These are phyloP conservation scores for Xanthia icteritia DNA, from an alignment of 2,888 invertebrate species.

Conservation along the genomic window DNA sequence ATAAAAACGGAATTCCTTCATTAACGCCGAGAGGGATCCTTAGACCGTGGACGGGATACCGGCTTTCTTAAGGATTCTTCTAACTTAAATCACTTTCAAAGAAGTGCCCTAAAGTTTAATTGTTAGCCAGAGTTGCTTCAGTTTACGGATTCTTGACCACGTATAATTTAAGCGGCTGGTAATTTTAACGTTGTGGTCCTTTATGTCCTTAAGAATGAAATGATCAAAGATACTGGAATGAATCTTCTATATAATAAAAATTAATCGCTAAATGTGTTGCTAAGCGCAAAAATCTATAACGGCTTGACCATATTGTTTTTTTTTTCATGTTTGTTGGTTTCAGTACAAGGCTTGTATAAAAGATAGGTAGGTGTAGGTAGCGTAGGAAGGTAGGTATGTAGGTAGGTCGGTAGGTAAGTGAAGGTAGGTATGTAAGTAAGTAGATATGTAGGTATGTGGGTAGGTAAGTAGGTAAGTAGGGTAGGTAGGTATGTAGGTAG, in stretches of 20 bases:
- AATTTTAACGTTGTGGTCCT: slow-evolving; percentile 39
- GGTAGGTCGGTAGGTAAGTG: too few relatives aligned
- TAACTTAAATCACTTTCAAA: slow-evolving; percentile 74
- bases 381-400: too few relatives aligned
- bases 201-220: slow-evolving; percentile 1
- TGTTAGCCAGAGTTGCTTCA: slow-evolving; percentile 61
- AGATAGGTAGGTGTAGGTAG: too few relatives aligned
- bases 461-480: too few relatives aligned
- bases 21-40: slow-evolving; percentile 74
- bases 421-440: too few relatives aligned
- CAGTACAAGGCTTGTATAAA: too few relatives aligned
- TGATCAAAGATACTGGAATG: slow-evolving; percentile 16
- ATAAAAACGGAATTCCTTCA: slow-evolving; percentile 84
- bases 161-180: slow-evolving; percentile 54
- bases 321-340: too few relatives aligned
- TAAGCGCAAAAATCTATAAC: too few relatives aligned
- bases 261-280: too few relatives aligned
- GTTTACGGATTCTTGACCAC: slow-evolving; percentile 63
- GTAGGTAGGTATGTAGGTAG: too few relatives aligned
- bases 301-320: too few relatives aligned
- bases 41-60: slow-evolving; percentile 60
- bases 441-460: too few relatives aligned
- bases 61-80: slow-evolving; percentile 71
- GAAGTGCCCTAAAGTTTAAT: slow-evolving; percentile 70
- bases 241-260: background rate